A percentile compares a stretch with the other conserved stretches of the same genome.
Evolutionary conservation across 1,140 invertebrate species (phyloP).

Genomic region (Drosophila hydei): DNA sequence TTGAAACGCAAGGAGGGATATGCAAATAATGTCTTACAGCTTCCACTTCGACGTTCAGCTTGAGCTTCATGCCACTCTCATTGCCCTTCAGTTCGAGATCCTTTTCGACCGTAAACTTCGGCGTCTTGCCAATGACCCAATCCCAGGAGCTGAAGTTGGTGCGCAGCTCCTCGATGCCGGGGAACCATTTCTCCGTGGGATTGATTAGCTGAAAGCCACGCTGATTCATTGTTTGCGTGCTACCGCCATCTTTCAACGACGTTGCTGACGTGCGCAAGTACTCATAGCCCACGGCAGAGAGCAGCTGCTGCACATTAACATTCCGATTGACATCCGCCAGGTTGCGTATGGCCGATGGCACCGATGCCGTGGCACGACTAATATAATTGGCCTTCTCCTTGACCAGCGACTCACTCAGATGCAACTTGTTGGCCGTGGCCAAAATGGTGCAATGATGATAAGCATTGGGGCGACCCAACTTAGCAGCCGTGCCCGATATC

Average conservation of each 20-base stretch:
- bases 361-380: slow-evolving; percentile 93
- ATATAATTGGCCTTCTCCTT: slow-evolving; percentile 87
- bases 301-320: slow-evolving; percentile 88
- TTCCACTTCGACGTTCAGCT: slow-evolving; percentile 75
- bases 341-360: slow-evolving; percentile 92
- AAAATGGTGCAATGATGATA: slow-evolving; percentile 98
- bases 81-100: slow-evolving; percentile 75
- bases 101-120: slow-evolving; percentile 89
- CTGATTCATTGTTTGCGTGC: slow-evolving; percentile 88
- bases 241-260: slow-evolving; percentile 88
- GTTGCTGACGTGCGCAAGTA: slow-evolving; percentile 90
- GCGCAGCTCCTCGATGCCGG: slow-evolving; percentile 89
- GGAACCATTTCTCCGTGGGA: slow-evolving; percentile 94
- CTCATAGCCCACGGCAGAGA: slow-evolving; percentile 91
- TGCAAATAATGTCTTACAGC: slow-evolving; percentile 46
- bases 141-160: slow-evolving; percentile 91
- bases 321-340: slow-evolving; percentile 89
- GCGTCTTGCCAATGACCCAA: slow-evolving; percentile 95
- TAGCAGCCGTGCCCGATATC: slow-evolving; percentile 96
- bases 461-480: slow-evolving; percentile 91
- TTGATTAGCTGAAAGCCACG: slow-evolving; percentile 93
- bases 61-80: slow-evolving; percentile 67
- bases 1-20: background rate
- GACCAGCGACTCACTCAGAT: slow-evolving; percentile 87
- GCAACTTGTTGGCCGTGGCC: slow-evolving; percentile 91